A percentile compares a stretch with the other conserved stretches of the same genome.
These are phyloP conservation scores for Microplitis manilae DNA, from an alignment of 2,888 invertebrate genomes.

Conservation along the genomic window DNA sequence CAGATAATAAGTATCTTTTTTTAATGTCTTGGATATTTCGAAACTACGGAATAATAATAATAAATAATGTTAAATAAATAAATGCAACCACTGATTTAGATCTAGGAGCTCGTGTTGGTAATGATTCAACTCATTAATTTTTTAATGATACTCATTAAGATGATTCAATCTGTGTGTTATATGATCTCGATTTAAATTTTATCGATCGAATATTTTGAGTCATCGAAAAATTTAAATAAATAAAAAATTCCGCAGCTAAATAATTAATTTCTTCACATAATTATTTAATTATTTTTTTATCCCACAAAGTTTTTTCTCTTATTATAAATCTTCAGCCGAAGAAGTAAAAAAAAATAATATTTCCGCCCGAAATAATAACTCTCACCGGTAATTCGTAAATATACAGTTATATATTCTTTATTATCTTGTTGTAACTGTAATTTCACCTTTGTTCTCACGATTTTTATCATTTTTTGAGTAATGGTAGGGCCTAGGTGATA, in stretches of 20 bases:
- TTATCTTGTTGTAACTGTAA: conserved; percentile 47
- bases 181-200: not conserved
- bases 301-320: not conserved
- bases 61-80: not conserved
- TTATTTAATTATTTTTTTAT: not conserved
- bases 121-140: not conserved
- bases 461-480: conserved; percentile 45
- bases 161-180: not conserved
- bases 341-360: conserved; percentile 4
- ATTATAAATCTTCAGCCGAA: not conserved
- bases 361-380: conserved; percentile 38
- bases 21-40: not conserved
- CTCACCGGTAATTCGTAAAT: conserved; percentile 46
- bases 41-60: not conserved
- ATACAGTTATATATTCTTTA: conserved; percentile 46
- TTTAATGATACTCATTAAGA: not conserved
- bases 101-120: not conserved
- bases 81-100: not conserved
- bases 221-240: not conserved
- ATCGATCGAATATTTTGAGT: not conserved
- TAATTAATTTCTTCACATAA: not conserved
- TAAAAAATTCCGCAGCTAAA: not conserved
- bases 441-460: conserved; percentile 50
- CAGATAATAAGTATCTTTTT: too few relatives aligned
- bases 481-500: conserved; percentile 35